phyloP scores from a whole-genome alignment of 2,888 invertebrate species.

The Philhelius pedissequus region DNA sequence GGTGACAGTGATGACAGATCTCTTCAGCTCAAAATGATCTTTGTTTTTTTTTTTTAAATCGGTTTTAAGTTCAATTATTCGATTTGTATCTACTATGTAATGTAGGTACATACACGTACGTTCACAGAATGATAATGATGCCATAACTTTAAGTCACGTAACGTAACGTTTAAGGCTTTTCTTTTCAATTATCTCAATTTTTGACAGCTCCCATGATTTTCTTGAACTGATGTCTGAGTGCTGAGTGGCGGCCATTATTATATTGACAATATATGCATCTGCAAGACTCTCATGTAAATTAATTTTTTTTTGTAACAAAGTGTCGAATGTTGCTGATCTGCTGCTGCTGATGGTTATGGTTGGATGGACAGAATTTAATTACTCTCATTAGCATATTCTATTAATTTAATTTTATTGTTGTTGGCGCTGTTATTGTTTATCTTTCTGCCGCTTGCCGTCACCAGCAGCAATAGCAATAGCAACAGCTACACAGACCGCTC shows the following conservation, averaged over 20 bases:
- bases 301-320: neutral
- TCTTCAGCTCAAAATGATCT: constrained; percentile 39
- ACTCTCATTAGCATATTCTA: constrained; percentile 64
- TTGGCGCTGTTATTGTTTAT: constrained; percentile 56
- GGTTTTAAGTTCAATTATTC: neutral
- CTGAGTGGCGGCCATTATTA: constrained; percentile 12
- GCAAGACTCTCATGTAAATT: constrained; percentile 1
- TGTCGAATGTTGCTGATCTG: constrained; percentile 14
- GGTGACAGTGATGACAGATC: constrained; percentile 60
- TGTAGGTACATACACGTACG: neutral
- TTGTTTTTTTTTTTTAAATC: neutral
- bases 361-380: constrained; percentile 56
- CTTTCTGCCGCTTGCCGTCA: constrained; percentile 13
- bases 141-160: constrained; percentile 11
- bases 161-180: too few relatives aligned
- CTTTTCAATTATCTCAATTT: neutral
- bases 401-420: constrained; percentile 61
- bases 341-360: constrained; percentile 41
- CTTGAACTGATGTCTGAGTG: neutral
- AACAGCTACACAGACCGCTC: neutral
- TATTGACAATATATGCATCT: constrained; percentile 10
- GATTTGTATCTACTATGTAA: neutral
- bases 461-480: neutral
- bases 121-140: constrained; percentile 4
- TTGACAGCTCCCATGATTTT: constrained; percentile 29